phyloP scores from a whole-genome alignment of 2,888 invertebrate species.

The Vandiemenella viatica region DNA sequence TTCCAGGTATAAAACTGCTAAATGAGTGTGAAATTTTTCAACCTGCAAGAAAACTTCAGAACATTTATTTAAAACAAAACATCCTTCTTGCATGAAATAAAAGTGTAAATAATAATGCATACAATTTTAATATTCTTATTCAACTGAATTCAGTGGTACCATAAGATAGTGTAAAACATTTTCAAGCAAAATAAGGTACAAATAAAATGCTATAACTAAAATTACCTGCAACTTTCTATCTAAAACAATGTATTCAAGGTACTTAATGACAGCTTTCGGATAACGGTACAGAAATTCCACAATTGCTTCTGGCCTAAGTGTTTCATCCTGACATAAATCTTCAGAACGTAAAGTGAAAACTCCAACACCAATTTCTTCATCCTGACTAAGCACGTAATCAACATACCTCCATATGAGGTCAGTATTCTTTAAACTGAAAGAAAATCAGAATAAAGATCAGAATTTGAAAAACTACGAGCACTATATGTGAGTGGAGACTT shows the following conservation, averaged over 20 bases:
- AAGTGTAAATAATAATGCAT: not conserved
- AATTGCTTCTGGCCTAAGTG: constrained; percentile 23
- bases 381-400: constrained; percentile 28
- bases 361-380: constrained; percentile 28
- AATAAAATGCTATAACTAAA: no score
- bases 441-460: no score
- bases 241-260: constrained; percentile 30
- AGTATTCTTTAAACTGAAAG: constrained; percentile 11
- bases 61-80: not conserved
- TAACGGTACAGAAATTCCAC: constrained; percentile 29
- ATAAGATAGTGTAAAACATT: no score
- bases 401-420: constrained; percentile 31
- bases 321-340: constrained; percentile 22
- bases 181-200: no score
- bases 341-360: constrained; percentile 28
- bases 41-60: constrained; percentile 23
- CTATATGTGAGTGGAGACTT: no score
- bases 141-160: no score
- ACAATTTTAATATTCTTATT: no score
- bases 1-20: constrained; percentile 33
- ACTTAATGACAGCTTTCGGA: constrained; percentile 27
- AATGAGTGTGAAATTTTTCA: constrained; percentile 33
- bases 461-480: no score
- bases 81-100: not conserved
- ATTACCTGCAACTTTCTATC: constrained; percentile 27